These are phyloP conservation scores for Amyelois transitella DNA, from an alignment of 1,140 invertebrate species.

Conservation along the genomic window DNA sequence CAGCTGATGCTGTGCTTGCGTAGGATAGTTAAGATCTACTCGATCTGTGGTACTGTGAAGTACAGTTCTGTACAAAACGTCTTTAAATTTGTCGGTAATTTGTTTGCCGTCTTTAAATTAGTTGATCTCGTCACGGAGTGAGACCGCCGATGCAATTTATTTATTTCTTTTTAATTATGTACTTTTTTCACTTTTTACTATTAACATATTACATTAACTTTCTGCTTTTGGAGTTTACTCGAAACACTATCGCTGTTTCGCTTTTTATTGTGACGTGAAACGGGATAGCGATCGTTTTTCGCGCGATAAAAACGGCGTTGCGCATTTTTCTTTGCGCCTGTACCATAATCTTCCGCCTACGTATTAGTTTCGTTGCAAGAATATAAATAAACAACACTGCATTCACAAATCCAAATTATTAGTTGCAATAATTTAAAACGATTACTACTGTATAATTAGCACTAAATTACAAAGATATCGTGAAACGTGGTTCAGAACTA, in stretches of 20 bases:
- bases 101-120: not conserved
- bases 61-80: slow-evolving; percentile 8
- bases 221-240: no score
- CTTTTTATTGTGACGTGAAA: no score
- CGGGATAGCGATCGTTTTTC: no score
- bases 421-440: not conserved
- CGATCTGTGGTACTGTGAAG: slow-evolving; percentile 6
- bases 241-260: no score
- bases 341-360: not conserved
- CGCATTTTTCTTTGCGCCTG: not conserved
- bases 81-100: no score
- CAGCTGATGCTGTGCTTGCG: slow-evolving; percentile 30
- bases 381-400: not conserved
- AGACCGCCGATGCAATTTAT: no score
- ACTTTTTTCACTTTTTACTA: no score
- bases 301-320: no score
- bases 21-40: slow-evolving; percentile 22
- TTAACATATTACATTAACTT: no score
- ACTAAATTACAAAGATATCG: not conserved
- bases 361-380: not conserved
- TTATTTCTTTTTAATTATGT: no score
- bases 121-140: not conserved
- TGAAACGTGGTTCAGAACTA: not conserved
- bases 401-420: not conserved
- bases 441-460: not conserved